Base-by-base conservation (phyloP, 1,140 invertebrate species). In the Lethocerus indicus region DNA sequence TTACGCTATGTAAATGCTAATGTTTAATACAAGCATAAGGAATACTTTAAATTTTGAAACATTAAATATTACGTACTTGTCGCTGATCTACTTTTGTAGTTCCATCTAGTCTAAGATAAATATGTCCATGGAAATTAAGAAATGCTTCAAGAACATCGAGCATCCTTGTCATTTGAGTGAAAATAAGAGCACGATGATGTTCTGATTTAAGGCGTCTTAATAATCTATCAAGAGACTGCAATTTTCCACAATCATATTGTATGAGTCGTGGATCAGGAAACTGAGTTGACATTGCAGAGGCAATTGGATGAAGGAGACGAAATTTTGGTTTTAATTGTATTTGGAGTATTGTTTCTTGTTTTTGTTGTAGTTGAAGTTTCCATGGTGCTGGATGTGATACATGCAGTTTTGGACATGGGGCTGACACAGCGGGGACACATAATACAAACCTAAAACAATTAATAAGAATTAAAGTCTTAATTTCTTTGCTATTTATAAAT, bases 91-190 rank as follows among this genome's bases (percentile, higher is more conserved):
- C 85, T 61, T 78, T 81, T 2, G 96, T 99, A n/a, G 90, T 84
- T 50, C 96, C 96, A 72, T 99, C 96, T 24, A 99, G 69, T 29
- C 96, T 71, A 47, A 99, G 72, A 71, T 99, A 99, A 60, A 90
- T 85, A 65, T 98, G 87, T 1, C 94, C 94, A 67, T 98, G 94
- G 66, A 87, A 87, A 63, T 91, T 95, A 1, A 99, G 77, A 67
- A 99, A 99, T 13, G 85, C 81, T 71, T 99, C 95, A 12, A 99
- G 71, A 39, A 99, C 89, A 66, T 99, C 95, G 53, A 99, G 69
- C 90, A 99, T 98, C 61, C 87, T 81, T 5, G 96, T 97, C 96
- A 99, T 99, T 72, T 99, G 96, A n/a, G 96, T 98, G 66, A 99
- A 99, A 54, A 99, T 94, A 0, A 99, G 70, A 40, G 90, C 93